Conservation (phyloP, 92 coral and sea anemone genomes). For the Hydrozoanthus gracilis region DNA sequence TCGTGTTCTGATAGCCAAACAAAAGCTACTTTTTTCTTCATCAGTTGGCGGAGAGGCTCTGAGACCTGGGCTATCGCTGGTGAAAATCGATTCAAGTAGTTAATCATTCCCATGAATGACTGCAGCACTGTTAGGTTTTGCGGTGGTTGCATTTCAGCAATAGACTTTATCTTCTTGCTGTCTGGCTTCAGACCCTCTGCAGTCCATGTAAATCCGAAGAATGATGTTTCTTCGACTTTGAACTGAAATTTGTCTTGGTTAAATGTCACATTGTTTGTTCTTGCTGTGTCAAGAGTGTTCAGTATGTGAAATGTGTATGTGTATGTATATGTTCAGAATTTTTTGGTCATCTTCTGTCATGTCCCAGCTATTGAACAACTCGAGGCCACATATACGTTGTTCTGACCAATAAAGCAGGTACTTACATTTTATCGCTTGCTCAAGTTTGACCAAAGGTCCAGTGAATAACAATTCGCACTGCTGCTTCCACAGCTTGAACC, state of each 20-base stretch:
- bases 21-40: slow-evolving; percentile 35
- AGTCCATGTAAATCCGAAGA: slow-evolving; percentile 67
- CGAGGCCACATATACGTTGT: slow-evolving; percentile 44
- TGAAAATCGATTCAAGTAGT: slow-evolving; percentile 53
- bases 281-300: slow-evolving; percentile 57
- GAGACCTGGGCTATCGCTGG: slow-evolving; percentile 33
- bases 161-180: slow-evolving; percentile 46
- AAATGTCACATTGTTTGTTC: slow-evolving; percentile 58
- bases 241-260: too few species aligned
- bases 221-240: slow-evolving; percentile 54
- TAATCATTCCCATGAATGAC: slow-evolving; percentile 65
- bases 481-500: slow-evolving; percentile 45
- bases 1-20: slow-evolving; percentile 54
- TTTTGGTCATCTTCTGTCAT: slow-evolving; percentile 50
- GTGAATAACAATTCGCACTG: slow-evolving; percentile 46
- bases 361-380: slow-evolving; percentile 61
- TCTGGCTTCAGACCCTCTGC: too few species aligned
- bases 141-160: slow-evolving; percentile 64
- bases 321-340: slow-evolving; percentile 47
- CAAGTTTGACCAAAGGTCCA: slow-evolving; percentile 53
- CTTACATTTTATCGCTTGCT: slow-evolving; percentile 54
- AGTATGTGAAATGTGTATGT: too few species aligned
- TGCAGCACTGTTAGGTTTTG: too few species aligned
- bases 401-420: slow-evolving; percentile 58
- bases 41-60: slow-evolving; percentile 35